Evolutionary conservation across 2,888 invertebrate genomes (phyloP).

Genomic region (Drosophila yooni): DNA sequence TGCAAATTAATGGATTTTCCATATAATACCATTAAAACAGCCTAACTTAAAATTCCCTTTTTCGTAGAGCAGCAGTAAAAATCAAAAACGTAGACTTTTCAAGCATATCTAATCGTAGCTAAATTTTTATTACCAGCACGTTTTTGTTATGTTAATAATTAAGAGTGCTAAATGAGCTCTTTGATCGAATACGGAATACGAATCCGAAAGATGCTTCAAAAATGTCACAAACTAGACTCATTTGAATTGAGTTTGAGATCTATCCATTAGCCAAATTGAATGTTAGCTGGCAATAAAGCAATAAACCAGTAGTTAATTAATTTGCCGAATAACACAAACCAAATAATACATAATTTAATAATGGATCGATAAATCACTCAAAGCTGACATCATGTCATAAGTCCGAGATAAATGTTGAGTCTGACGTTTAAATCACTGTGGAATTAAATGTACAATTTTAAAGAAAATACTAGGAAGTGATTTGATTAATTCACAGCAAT

Average conservation of each 20-base stretch:
- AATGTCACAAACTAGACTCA: background rate
- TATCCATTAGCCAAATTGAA: conserved; percentile 14
- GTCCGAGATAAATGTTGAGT: conserved; percentile 19
- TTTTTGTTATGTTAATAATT: background rate
- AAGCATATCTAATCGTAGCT: background rate
- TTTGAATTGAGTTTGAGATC: conserved; percentile 4
- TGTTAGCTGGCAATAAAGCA: background rate
- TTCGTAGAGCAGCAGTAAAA: background rate
- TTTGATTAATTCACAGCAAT: conserved; percentile 58
- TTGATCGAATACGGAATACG: conserved; percentile 18
- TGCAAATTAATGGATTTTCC: background rate
- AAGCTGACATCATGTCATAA: conserved; percentile 41
- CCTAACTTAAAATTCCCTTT: background rate
- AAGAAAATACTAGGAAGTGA: conserved; percentile 57
- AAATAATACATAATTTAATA: conserved; percentile 26
- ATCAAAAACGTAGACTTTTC: background rate
- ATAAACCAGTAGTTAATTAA: conserved; percentile 24
- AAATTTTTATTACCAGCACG: background rate
- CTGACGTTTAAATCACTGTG: conserved; percentile 47
- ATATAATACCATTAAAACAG: too few relatives aligned
- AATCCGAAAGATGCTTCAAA: background rate
- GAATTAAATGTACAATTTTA: conserved; percentile 49
- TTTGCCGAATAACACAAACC: conserved; percentile 23
- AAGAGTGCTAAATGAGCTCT: conserved; percentile 1
- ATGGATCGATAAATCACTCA: conserved; percentile 35